Base-by-base conservation (phyloP, 2,113 vertebrate genomes). In the Amblyornis subalaris region DNA sequence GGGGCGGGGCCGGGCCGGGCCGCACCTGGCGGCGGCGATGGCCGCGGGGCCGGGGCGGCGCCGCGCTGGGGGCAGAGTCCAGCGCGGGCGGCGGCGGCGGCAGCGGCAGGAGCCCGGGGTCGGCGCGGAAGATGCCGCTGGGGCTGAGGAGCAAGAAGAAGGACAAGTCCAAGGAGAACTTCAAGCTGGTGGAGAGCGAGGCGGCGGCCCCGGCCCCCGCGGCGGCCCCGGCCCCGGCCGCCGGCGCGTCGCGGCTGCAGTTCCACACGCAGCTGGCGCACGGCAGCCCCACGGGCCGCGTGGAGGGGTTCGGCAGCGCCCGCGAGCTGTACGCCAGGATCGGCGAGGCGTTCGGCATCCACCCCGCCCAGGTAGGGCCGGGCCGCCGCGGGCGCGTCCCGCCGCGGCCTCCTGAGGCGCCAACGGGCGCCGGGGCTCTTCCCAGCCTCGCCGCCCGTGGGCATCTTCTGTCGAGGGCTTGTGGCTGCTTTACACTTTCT, bases 221-320 rank as follows among this genome's bases (percentile, higher is more conserved):
- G 95, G 50, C 96, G 58, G 69, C 38, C 88, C 58, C 96, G 58
- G 69, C 38, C 88, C 58, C 98, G 47, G 96, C 98, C 44, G 42
- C 87, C 90, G 71, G 86, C 66, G 82, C 97, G 53, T 98, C 97
- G 93, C 98, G 96, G 78, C 97, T 98, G 90, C 98, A 98, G 29
- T 99, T 99, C 95, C 98, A 99, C 97, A 97, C 99, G 93, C 99
- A 99, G 97, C 98, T 99, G 83, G 99, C 99, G 13, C 99, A 99
- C 96, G 99, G 98, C 72, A 99, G 98, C 95, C 98, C 98, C 96
- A 99, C 99, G 23, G 98, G 98, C 92, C 96, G 98, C 72, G 98
- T 99, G 92, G 98, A 99, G 97, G 98, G 98, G 6, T 99, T 99
- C 96, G 51, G 96, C 84, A 99, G 98, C 95, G 98, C 99, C 80